phyloP scores from a whole-genome alignment of 2,888 invertebrate species.

The Bhutanitis thaidina region DNA sequence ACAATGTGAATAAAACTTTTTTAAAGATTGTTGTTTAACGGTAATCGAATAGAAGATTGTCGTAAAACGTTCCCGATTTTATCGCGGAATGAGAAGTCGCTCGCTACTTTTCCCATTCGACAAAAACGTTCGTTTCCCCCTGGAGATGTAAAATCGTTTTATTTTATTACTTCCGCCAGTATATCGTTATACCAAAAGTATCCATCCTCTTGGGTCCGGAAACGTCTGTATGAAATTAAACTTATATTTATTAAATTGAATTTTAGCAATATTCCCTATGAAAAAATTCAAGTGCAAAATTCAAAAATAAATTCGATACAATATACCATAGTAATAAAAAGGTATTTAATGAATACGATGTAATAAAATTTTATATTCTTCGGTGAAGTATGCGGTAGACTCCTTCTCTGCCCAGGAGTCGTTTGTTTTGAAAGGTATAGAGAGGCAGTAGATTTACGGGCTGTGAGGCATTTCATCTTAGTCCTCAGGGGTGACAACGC shows the following conservation, averaged over 20 bases:
- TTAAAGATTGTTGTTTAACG: conserved; percentile 74
- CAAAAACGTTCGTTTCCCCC: conserved; percentile 76
- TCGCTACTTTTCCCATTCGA: conserved; percentile 75
- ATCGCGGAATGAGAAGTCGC: conserved; percentile 77
- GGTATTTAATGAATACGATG: no score
- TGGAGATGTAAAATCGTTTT: conserved; percentile 79
- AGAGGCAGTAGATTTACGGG: no score
- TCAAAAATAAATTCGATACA: no score
- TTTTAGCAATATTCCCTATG: background rate
- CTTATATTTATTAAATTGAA: conserved; percentile 32
- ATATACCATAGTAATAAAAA: no score
- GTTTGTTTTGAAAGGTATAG: no score
- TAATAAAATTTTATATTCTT: no score
- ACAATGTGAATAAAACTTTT: conserved; percentile 45
- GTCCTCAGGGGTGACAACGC: no score
- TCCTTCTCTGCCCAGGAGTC: no score
- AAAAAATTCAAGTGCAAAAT: no score
- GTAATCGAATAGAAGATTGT: conserved; percentile 76
- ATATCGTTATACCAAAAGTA: conserved; percentile 69
- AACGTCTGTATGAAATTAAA: conserved; percentile 54
- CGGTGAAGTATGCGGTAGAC: no score
- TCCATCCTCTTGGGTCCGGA: conserved; percentile 50
- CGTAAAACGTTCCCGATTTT: conserved; percentile 78
- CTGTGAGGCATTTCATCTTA: no score
- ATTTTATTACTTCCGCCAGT: conserved; percentile 78